Base-by-base conservation (phyloP, 2,797 vertebrate genomes). In the Simalia tracyae region DNA sequence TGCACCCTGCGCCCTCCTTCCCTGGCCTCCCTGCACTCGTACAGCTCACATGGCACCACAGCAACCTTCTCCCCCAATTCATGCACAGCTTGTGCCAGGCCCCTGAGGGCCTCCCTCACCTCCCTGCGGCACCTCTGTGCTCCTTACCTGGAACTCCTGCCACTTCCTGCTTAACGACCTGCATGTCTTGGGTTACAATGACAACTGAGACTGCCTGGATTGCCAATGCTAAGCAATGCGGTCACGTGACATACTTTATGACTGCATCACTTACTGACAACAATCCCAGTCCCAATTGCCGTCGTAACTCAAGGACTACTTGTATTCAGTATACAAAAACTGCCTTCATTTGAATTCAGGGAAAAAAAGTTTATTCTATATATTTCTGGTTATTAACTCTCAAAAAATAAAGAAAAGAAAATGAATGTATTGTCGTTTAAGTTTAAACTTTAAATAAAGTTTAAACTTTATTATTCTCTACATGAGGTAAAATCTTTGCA, bases 341-440 rank as follows among this genome's bases (percentile, higher is more conserved):
- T 85, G 42, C 36, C 46, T 87, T 28, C 54, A 46, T 56, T 89
- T 72, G 92, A 50, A 54, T 28, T 17, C 14, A 5, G 93, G 68
- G 91, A 85, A 0, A 68, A 90, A 94, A 89, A 57, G 66, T 46
- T 72, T 63, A 19, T 68, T 92, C 60, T 64, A 28, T 54, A 54
- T 19, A 1, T n/a, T 91, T 89, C 87, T 90, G 84, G 87, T 60
- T 93, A 92, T n/a, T 36, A 93, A n/a, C 81, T 90, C 91, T 4
- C 89, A 86, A 56, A 94, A 46, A 19, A 11, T 6, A 84, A 22
- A 89, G 57, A 0, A 2, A 60, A 81, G 17, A 11, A 63, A 68
- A 54, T 17, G 31, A 36, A 36, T 36, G 31, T 36, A 36, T 36
- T 36, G 31, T 36, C 31, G 31, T 36, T 36, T 36, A 36, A 36